Percentiles rank a stretch among this genome's conserved stretches.
phyloP scores from a whole-genome alignment of 2,888 invertebrate genomes.

The Physocephala rufipes region DNA sequence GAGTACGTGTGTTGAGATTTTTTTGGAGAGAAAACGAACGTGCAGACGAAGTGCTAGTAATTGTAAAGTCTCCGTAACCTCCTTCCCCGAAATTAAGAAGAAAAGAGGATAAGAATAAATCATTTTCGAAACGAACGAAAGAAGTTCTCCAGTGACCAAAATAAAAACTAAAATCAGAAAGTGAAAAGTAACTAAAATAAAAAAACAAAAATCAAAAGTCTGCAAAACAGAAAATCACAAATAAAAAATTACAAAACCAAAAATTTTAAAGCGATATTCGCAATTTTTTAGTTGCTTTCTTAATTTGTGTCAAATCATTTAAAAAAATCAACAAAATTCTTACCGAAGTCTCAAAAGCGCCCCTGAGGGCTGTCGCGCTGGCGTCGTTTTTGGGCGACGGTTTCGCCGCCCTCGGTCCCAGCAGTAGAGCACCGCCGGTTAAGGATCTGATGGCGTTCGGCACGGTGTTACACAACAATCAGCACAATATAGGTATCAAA shows the following conservation, averaged over 20 bases:
- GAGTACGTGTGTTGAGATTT: slow-evolving; percentile 5
- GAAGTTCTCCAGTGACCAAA: too few species aligned
- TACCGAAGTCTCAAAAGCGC: slow-evolving; percentile 67
- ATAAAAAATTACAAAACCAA: background rate
- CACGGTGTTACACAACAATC: slow-evolving; percentile 66
- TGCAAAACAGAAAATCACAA: background rate
- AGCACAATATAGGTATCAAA: slow-evolving; percentile 65
- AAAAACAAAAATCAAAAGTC: background rate
- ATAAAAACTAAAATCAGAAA: too few species aligned
- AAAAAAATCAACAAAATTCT: slow-evolving; percentile 64
- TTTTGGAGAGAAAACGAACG: background rate
- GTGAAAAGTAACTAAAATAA: slow-evolving; percentile 5
- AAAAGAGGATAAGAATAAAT: too few species aligned
- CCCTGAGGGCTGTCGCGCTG: slow-evolving; percentile 68
- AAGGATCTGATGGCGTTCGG: slow-evolving; percentile 67
- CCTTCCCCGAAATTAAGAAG: background rate
- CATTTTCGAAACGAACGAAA: too few species aligned
- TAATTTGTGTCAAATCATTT: background rate
- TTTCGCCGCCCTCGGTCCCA: slow-evolving; percentile 66
- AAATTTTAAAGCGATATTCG: slow-evolving; percentile 16
- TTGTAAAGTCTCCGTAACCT: background rate
- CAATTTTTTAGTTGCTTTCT: background rate
- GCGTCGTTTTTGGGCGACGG: slow-evolving; percentile 68
- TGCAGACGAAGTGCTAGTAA: slow-evolving; percentile 4
- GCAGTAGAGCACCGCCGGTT: slow-evolving; percentile 66